A percentile compares a stretch with the other conserved stretches of the same genome.
Evolutionary conservation across 2,113 vertebrate genomes (phyloP).

Genomic region (Saguinus imperator): DNA sequence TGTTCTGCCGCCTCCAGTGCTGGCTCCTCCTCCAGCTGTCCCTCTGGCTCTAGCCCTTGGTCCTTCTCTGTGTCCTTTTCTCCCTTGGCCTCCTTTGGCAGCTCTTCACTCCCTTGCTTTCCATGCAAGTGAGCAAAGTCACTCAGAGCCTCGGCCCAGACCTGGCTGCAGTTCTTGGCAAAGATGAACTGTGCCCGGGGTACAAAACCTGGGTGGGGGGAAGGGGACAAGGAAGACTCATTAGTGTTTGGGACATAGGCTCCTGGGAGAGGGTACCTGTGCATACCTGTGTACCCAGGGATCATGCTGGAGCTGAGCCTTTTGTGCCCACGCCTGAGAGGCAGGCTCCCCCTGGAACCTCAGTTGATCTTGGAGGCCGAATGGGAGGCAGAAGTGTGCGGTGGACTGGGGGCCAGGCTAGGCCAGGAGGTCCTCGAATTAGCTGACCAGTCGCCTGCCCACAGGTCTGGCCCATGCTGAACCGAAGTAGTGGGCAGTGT

Average conservation of each 20-base stretch:
- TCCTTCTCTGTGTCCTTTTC: background rate
- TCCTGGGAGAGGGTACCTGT: background rate
- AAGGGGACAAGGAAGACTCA: background rate
- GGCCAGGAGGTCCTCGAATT: slow-evolving; percentile 77
- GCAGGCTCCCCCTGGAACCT: background rate
- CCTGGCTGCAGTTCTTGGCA: slow-evolving; percentile 82
- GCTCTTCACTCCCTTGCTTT: background rate
- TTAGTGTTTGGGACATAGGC: background rate
- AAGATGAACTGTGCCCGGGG: slow-evolving; percentile 85
- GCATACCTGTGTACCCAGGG: slow-evolving; percentile 83
- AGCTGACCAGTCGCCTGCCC: slow-evolving; percentile 83
- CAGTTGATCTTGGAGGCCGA: slow-evolving; percentile 45
- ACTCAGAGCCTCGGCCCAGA: slow-evolving; percentile 79
- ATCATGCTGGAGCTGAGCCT: slow-evolving; percentile 80
- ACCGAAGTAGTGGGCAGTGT: slow-evolving; percentile 87
- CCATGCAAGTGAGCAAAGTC: slow-evolving; percentile 61
- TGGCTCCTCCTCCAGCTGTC: background rate
- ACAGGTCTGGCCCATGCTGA: slow-evolving; percentile 83
- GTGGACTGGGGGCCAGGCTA: slow-evolving; percentile 75
- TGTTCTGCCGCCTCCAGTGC: background rate
- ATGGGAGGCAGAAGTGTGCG: slow-evolving; percentile 79
- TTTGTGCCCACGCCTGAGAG: slow-evolving; percentile 7
- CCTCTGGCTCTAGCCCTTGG: background rate
- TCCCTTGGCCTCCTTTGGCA: background rate
- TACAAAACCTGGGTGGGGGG: slow-evolving; percentile 80